Evolutionary conservation across 2,113 vertebrate species (phyloP).

Genomic region (Podiceps cristatus): DNA sequence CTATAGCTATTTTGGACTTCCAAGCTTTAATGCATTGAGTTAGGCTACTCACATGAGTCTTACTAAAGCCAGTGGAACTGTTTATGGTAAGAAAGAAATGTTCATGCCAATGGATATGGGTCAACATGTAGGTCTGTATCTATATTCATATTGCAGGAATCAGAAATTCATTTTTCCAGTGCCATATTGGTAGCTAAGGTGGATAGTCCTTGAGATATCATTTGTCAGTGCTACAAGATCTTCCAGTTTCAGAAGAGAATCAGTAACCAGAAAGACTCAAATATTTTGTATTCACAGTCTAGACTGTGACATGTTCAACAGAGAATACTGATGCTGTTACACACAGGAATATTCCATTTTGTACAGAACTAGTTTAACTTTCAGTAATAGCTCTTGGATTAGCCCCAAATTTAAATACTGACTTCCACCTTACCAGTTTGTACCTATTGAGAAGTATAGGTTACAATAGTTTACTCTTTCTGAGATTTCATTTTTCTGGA

Average conservation of each 20-base stretch:
- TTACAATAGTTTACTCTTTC: not conserved
- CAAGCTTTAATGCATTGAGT: not conserved
- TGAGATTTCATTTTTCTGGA: not conserved
- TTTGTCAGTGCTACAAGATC: not conserved
- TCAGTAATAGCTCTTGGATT: not conserved
- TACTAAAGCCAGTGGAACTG: not conserved
- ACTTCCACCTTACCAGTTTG: not conserved
- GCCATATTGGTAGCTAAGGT: not conserved
- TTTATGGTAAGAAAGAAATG: not conserved
- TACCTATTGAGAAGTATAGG: not conserved
- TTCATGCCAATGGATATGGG: not conserved
- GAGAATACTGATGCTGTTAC: not conserved
- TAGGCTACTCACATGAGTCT: not conserved
- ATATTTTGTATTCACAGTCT: not conserved
- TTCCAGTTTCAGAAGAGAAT: not conserved
- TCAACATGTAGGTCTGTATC: not conserved
- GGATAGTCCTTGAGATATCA: not conserved
- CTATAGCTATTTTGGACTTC: not conserved
- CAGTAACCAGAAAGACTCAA: not conserved
- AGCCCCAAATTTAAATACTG: not conserved
- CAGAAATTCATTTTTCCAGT: not conserved
- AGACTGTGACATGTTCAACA: not conserved
- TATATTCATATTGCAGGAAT: not conserved
- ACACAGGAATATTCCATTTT: not conserved
- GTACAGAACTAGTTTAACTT: not conserved